Evolutionary conservation across 1,140 invertebrate species (phyloP).

Genomic region (Drosophila arawakana): DNA sequence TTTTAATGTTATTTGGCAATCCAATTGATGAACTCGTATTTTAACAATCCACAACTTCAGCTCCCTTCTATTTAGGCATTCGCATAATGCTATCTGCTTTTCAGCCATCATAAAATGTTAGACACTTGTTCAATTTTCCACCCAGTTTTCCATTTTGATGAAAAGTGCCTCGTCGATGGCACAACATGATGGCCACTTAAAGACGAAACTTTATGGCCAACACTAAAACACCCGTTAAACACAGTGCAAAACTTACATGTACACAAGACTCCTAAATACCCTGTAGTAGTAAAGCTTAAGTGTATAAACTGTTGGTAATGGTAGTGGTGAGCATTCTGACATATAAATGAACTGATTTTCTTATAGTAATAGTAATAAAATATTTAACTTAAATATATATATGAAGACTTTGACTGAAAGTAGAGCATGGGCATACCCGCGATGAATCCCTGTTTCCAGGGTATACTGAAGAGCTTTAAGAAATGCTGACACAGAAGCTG

Average conservation of each 20-base stretch:
- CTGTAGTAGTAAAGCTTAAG: background rate
- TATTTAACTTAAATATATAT: no score
- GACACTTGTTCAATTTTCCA: conserved; percentile 4
- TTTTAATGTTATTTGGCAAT: background rate
- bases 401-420: no score
- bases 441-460: no score
- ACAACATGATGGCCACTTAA: conserved; percentile 42
- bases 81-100: conserved; percentile 9
- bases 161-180: conserved; percentile 11
- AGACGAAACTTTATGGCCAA: conserved; percentile 48
- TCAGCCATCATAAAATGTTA: conserved; percentile 31
- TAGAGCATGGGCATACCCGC: no score
- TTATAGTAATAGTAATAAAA: no score
- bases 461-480: no score
- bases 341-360: no score
- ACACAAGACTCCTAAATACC: background rate
- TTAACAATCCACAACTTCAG: background rate
- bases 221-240: conserved; percentile 66
- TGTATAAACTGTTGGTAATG: no score
- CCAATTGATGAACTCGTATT: conserved; percentile 1
- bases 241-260: conserved; percentile 33
- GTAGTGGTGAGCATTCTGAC: no score
- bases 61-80: background rate
- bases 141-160: background rate
- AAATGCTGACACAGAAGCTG: no score